Evolutionary conservation across 2,797 vertebrate genomes (phyloP).

Genomic region (Microhierax caerulescens): DNA sequence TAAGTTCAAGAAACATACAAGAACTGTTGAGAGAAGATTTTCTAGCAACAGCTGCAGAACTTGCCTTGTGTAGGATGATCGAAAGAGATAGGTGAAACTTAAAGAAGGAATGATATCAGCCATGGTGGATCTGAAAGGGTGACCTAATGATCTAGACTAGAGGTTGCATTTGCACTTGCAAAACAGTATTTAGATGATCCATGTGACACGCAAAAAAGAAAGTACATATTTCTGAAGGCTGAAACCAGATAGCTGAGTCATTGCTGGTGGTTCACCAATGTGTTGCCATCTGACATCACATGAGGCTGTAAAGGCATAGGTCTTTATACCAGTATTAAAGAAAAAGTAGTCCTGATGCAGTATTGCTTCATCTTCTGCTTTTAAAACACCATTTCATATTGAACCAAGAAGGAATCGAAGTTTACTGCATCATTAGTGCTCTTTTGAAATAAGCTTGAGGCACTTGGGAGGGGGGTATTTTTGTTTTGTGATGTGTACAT

Average conservation of each 20-base stretch:
- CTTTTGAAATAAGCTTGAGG: background rate
- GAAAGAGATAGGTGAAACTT: background rate
- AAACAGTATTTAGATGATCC: background rate
- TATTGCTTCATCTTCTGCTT: background rate
- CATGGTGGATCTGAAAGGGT: background rate
- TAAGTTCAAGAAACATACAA: background rate
- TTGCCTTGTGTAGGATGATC: background rate
- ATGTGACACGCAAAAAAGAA: background rate
- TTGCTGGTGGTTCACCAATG: background rate
- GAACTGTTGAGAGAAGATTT: background rate
- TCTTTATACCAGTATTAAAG: background rate
- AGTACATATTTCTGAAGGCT: background rate
- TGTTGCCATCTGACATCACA: background rate
- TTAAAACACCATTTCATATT: background rate
- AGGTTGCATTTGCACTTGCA: background rate
- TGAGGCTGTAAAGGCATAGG: background rate
- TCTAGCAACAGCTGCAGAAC: background rate
- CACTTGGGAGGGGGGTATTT: background rate
- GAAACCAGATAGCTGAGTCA: background rate
- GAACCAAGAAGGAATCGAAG: background rate
- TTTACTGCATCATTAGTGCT: background rate
- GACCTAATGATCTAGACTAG: background rate
- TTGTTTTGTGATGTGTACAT: background rate
- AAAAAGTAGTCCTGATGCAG: background rate
- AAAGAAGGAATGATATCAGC: background rate